These are phyloP conservation scores for Nebria brevicollis DNA, from an alignment of 2,888 invertebrate species.

Conservation along the genomic window DNA sequence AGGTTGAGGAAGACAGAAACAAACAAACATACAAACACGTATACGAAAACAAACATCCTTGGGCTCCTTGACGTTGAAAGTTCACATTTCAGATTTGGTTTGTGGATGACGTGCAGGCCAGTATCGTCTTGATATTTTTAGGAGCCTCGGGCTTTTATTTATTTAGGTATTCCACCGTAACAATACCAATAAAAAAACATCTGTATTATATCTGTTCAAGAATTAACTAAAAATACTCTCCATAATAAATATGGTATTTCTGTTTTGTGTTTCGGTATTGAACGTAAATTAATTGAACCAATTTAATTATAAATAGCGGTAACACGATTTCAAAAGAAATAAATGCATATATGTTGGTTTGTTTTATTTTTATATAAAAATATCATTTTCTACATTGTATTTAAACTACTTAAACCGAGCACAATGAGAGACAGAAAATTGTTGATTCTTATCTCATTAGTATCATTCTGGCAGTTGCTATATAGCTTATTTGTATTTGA, in stretches of 20 bases:
- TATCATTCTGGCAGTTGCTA: too few species aligned
- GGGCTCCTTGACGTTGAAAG: not conserved
- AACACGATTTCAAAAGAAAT: too few species aligned
- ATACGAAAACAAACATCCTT: not conserved
- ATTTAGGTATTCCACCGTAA: not conserved
- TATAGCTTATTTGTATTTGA: too few species aligned
- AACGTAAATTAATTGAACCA: too few species aligned
- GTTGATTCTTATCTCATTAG: too few species aligned
- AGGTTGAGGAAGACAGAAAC: not conserved
- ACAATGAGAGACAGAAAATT: too few species aligned
- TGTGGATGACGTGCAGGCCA: not conserved
- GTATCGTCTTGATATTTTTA: not conserved
- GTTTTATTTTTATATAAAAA: too few species aligned
- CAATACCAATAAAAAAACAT: not conserved
- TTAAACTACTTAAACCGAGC: too few species aligned
- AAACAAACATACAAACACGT: not conserved
- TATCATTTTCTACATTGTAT: too few species aligned
- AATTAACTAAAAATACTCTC: not conserved
- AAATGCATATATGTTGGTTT: too few species aligned
- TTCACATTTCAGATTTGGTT: not conserved
- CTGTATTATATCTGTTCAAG: not conserved
- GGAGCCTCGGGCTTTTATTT: not conserved
- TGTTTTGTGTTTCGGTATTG: too few species aligned
- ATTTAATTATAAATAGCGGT: too few species aligned
- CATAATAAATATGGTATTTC: not conserved